A percentile compares a stretch with the other conserved stretches of the same genome.
phyloP scores from a whole-genome alignment of 2,113 vertebrate genomes.

The Pseudopipra pipra region DNA sequence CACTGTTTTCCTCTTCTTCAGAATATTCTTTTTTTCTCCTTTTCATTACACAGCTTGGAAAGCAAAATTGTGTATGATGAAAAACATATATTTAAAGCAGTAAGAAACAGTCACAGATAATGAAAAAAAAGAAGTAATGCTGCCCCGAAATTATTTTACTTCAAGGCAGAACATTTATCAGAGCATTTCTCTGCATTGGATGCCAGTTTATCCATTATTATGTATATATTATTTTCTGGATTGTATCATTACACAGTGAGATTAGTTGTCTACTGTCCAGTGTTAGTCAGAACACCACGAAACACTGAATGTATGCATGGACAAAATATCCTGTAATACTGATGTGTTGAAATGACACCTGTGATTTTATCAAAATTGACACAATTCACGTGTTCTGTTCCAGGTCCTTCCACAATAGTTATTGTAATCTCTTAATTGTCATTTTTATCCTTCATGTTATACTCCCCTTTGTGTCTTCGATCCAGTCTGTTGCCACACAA shows the following conservation, averaged over 20 bases:
- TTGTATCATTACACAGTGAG: neutral
- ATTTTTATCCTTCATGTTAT: neutral
- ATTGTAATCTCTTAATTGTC: neutral
- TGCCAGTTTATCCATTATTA: neutral
- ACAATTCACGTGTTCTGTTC: neutral
- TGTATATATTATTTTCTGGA: neutral
- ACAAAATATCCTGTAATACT: neutral
- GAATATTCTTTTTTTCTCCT: neutral
- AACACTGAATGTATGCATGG: neutral
- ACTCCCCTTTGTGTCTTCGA: neutral
- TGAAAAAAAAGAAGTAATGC: neutral
- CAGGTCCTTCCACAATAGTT: neutral
- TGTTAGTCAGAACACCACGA: neutral
- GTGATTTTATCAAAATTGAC: neutral
- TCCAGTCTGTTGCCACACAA: neutral
- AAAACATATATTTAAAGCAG: neutral
- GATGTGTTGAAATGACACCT: neutral
- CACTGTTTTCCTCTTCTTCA: neutral
- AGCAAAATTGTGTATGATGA: neutral
- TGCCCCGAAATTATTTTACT: neutral
- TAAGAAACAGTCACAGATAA: neutral
- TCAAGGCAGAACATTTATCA: neutral
- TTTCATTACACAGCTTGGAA: neutral
- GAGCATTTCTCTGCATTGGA: neutral
- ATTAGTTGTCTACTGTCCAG: neutral